Base-by-base conservation (phyloP, 2,113 vertebrate genomes). In the Phoenicopterus ruber region DNA sequence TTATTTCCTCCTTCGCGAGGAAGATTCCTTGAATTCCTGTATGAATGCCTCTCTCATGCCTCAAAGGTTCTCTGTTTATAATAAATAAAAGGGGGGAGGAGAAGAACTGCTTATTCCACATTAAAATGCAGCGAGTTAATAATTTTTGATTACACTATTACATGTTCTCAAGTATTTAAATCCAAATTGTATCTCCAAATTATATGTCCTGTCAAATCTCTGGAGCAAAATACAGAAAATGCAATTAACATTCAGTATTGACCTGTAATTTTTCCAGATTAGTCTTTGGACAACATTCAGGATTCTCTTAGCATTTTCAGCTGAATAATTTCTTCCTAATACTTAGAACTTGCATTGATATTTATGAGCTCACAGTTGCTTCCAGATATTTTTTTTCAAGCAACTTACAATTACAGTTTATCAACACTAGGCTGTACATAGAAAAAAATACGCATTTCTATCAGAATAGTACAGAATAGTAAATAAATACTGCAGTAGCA, bases 1-100 rank as follows among this genome's bases (percentile, higher is more conserved):
- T 84, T 0, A 79, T 67, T 77, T 86, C 63, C 52, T 92, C 59
- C 63, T 95, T 94, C 0, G 0, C 86, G 71, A 50, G 50, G 29
- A 92, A 74, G 80, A 88, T 92, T 92, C 83, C 86, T 91, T 78
- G 77, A 76, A 88, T 94, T 83, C 38, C 47, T 86, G 6, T 44
- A 55, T 71, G 57, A 84, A 90, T 86, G 55, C 82, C 47, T 86
- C 32, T 81, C 55, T 82, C 47, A 32, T 86, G 76, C 32, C 69
- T 88, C 82, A 90, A 32, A 70, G 20, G 7, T 77, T 73, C 62
- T 93, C 54, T 83, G 50, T 81, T 85, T 71, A 36, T 74, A 81
- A 82, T 40, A 93, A 94, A 47, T 46, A 82, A 77, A 78, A 89
- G 40, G 52, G 8, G n/a, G 13, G 55, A 83, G 31, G 28, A 86